Evolutionary conservation across 2,113 vertebrate genomes (phyloP).

Genomic region (Corythornis cristatus): DNA sequence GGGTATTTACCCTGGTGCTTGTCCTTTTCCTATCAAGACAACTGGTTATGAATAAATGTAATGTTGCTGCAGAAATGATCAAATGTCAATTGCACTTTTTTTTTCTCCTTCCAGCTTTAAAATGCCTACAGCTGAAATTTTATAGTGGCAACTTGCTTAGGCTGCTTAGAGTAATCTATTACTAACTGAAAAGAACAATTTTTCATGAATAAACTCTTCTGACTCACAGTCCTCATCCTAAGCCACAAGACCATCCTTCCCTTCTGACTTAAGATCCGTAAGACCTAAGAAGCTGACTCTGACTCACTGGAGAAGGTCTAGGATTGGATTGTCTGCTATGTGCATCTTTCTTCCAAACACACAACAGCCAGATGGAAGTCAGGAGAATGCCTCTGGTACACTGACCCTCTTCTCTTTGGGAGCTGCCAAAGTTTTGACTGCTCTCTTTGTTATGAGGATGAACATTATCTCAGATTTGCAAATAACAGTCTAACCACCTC

Average conservation of each 20-base stretch:
- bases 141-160: background rate
- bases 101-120: background rate
- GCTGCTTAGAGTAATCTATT: background rate
- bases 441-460: background rate
- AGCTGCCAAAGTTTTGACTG: background rate
- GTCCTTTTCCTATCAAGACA: background rate
- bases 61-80: background rate
- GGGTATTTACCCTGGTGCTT: background rate
- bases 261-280: background rate
- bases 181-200: background rate
- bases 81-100: background rate
- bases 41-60: background rate
- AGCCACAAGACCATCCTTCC: constrained; percentile 11
- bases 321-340: background rate
- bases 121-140: background rate
- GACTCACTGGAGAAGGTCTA: background rate
- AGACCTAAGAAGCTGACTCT: constrained; percentile 11
- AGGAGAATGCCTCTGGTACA: background rate
- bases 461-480: background rate
- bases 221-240: constrained; percentile 11
- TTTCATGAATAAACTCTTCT: background rate
- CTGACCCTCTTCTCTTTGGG: background rate
- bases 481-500: background rate
- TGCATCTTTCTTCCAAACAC: background rate
- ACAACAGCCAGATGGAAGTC: background rate